Percentiles rank a stretch among this genome's conserved stretches.
Evolutionary conservation across 2,888 invertebrate species (phyloP).

Genomic region (Ryuthela nishihirai): DNA sequence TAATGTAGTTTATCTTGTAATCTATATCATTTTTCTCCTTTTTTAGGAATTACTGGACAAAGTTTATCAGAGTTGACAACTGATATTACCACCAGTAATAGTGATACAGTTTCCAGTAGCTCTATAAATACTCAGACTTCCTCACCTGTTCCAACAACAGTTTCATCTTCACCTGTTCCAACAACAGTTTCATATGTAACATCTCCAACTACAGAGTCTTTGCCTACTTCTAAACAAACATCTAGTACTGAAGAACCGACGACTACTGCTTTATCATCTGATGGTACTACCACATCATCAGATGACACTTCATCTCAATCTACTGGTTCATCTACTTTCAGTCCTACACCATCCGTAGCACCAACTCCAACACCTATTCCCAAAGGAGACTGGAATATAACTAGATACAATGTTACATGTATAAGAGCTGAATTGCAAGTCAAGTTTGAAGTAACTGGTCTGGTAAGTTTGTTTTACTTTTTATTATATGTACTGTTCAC

Average conservation of each 20-base stretch:
- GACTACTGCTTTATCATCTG: no score
- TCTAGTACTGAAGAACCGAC: no score
- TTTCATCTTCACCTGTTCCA: background rate
- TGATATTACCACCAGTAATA: constrained; percentile 51
- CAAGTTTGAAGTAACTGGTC: constrained; percentile 58
- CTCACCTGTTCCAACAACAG: background rate
- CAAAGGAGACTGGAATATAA: constrained; percentile 56
- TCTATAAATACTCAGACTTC: constrained; percentile 43
- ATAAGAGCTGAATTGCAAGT: constrained; percentile 64
- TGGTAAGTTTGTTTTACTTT: constrained; percentile 9
- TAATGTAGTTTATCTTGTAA: no score
- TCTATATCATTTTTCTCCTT: no score
- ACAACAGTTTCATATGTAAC: no score
- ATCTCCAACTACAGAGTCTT: background rate
- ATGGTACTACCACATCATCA: no score
- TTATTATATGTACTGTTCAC: no score
- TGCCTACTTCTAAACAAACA: no score
- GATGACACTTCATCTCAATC: no score
- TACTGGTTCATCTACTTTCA: no score
- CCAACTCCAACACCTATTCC: constrained; percentile 48
- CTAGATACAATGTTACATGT: constrained; percentile 58
- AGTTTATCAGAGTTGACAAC: constrained; percentile 50
- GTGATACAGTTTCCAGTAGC: constrained; percentile 46
- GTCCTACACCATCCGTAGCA: constrained; percentile 36
- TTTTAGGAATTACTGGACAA: constrained; percentile 46